Evolutionary conservation across 2,113 vertebrate species (phyloP).

Genomic region (Girardinichthys multiradiatus): DNA sequence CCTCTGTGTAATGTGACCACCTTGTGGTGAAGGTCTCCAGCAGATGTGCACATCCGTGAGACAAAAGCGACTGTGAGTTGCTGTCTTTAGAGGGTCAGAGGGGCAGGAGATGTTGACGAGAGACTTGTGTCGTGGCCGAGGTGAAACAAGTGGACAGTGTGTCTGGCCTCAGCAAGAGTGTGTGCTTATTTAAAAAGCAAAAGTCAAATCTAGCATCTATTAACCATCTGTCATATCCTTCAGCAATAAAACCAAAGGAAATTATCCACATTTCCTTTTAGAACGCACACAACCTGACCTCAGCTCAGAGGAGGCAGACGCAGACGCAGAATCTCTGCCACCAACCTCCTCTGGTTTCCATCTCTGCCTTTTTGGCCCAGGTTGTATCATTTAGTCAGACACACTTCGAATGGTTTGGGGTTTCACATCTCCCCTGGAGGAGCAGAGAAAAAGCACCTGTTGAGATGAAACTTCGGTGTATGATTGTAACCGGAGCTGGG

Average conservation of each 20-base stretch:
- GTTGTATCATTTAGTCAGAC: slow-evolving; percentile 54
- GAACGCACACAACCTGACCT: slow-evolving; percentile 31
- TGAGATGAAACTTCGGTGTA: slow-evolving; percentile 53
- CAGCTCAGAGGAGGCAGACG: slow-evolving; percentile 39
- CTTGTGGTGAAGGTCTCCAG: slow-evolving; percentile 35
- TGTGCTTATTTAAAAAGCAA: slow-evolving; percentile 30
- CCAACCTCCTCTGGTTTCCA: slow-evolving; percentile 5
- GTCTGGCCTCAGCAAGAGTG: slow-evolving; percentile 3
- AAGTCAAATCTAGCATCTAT: slow-evolving; percentile 38
- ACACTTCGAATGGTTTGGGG: slow-evolving; percentile 63
- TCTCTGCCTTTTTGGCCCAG: slow-evolving; percentile 6
- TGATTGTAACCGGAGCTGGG: slow-evolving; percentile 62
- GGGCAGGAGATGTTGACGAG: slow-evolving; percentile 47
- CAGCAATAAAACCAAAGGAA: slow-evolving; percentile 56
- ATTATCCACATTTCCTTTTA: slow-evolving; percentile 54
- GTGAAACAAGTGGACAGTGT: slow-evolving; percentile 52
- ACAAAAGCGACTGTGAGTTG: slow-evolving; percentile 27
- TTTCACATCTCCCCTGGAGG: slow-evolving; percentile 59
- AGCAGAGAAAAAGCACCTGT: slow-evolving; percentile 67
- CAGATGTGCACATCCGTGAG: slow-evolving; percentile 19
- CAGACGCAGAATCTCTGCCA: slow-evolving; percentile 18
- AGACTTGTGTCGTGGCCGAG: slow-evolving; percentile 43
- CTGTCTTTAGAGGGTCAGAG: slow-evolving; percentile 56
- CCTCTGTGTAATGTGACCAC: slow-evolving; percentile 53
- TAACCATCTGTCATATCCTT: slow-evolving; percentile 37